Base-by-base conservation (phyloP, 64 coral and sea anemone species). In the Pocillopora damicornis region DNA sequence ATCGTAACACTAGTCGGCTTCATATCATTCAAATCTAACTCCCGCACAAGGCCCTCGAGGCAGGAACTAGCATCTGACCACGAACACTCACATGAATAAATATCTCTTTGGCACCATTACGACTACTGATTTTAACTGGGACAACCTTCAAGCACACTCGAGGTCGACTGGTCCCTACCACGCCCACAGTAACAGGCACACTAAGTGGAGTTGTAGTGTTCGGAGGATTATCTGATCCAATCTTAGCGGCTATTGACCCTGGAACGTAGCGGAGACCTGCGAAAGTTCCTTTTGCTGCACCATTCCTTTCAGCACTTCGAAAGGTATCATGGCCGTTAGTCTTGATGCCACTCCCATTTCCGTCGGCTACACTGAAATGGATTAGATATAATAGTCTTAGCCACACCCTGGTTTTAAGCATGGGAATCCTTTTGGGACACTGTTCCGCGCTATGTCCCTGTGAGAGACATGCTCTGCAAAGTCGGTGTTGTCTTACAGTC, bases 381-480 rank as follows among this genome's bases (percentile, higher is more conserved):
- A 96, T 42, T 82, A 96, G 81, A 30, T 87, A 86, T 75, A 30
- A 30, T 30, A 0, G 30, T 30, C 30, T 30, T 30, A 30, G 30
- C 30, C 30, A 30, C 30, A 30, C 30, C 30, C 30, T 30, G 30
- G 30, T 30, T 30, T 30, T 30, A 30, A 30, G 30, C 30, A 30
- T 30, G 30, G 30, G 30, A 30, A 30, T 30, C 30, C 30, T 30
- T 58, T 67, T 93, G 12, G 37, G 76, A 76, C 94, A 96, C 5
- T 73, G 62, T 35, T 30, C 88, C 13, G 94, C 88, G 2, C 61
- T 88, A 23, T 97, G 90, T 30, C 88, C 90, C 45, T 81, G 73
- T 20, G 67, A 83, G 11, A 96, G 78, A 30, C 30, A 30, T 30
- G 30, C 30, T 30, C 30, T 30, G 30, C 30, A 30, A 30, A 30